A percentile compares a stretch with the other conserved stretches of the same genome.
Evolutionary conservation across 2,113 vertebrate genomes (phyloP).

Genomic region (Nibea albiflora): DNA sequence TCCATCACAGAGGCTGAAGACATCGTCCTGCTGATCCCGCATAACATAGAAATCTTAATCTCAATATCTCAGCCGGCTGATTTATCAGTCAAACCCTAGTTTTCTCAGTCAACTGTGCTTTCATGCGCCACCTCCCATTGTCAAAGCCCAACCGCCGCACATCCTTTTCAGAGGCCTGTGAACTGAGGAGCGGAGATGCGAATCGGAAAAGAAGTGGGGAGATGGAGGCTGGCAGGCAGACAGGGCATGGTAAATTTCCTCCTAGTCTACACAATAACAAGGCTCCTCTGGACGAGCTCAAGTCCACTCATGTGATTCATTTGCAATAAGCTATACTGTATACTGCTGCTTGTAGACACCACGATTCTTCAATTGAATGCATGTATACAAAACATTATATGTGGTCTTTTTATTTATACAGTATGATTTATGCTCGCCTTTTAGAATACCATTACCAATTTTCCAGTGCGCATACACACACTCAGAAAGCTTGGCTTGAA

Average conservation of each 20-base stretch:
- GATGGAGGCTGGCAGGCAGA: background rate
- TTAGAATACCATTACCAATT: too few species aligned
- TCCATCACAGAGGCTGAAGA: background rate
- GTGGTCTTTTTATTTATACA: background rate
- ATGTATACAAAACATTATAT: background rate
- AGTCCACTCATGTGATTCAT: background rate
- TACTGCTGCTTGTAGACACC: background rate
- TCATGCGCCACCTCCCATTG: constrained; percentile 28
- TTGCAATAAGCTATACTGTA: background rate
- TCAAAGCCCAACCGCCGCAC: background rate
- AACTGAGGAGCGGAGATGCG: constrained; percentile 24
- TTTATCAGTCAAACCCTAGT: constrained; percentile 33
- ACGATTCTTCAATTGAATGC: background rate
- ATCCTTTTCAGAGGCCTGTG: constrained; percentile 9
- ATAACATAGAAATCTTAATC: constrained; percentile 18
- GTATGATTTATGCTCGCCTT: constrained; percentile 5
- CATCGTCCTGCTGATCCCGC: constrained; percentile 4
- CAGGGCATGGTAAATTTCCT: background rate
- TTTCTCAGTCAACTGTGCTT: constrained; percentile 31
- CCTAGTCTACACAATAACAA: constrained; percentile 17
- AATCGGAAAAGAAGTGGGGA: constrained; percentile 27
- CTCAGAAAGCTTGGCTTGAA: background rate
- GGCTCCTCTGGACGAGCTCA: background rate
- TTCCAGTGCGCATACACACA: background rate
- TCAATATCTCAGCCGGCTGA: constrained; percentile 12